These are phyloP conservation scores for Meliscaeva auricollis DNA, from an alignment of 2,888 invertebrate genomes.

Conservation along the genomic window DNA sequence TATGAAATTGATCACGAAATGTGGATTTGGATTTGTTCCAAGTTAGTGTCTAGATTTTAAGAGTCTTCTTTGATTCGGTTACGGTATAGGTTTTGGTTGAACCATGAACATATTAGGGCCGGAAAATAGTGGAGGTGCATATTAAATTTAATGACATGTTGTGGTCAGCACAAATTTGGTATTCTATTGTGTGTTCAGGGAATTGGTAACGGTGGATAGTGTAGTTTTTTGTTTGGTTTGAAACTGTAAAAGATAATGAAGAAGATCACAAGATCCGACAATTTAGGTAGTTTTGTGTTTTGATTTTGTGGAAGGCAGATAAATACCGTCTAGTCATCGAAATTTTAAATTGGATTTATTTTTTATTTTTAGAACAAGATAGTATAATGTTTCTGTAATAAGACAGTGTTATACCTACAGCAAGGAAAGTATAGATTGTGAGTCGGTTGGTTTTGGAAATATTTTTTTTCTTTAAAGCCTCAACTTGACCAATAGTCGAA, in stretches of 20 bases:
- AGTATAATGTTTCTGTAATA: too few species aligned
- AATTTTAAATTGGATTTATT: too few species aligned
- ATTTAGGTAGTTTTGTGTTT: background rate
- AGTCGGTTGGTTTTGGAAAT: too few species aligned
- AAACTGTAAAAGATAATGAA: constrained; percentile 53
- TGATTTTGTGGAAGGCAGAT: too few species aligned
- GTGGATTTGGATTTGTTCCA: constrained; percentile 39
- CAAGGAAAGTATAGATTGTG: too few species aligned
- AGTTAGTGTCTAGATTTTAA: background rate
- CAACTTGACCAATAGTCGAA: too few species aligned
- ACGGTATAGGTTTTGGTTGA: background rate
- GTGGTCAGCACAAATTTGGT: constrained; percentile 63
- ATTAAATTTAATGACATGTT: constrained; percentile 71
- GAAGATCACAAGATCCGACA: constrained; percentile 57
- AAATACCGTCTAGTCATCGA: too few species aligned
- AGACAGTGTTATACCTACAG: too few species aligned
- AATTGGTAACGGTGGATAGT: constrained; percentile 46
- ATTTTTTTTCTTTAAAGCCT: too few species aligned
- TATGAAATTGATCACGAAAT: constrained; percentile 57
- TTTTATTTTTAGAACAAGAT: too few species aligned
- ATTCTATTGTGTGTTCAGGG: constrained; percentile 46
- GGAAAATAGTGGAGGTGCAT: constrained; percentile 70
- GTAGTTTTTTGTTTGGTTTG: constrained; percentile 3
- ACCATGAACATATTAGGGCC: constrained; percentile 25
- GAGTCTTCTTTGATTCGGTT: background rate